These are phyloP conservation scores for Drosophila tropicalis DNA, from an alignment of 1,140 invertebrate species.

Conservation along the genomic window DNA sequence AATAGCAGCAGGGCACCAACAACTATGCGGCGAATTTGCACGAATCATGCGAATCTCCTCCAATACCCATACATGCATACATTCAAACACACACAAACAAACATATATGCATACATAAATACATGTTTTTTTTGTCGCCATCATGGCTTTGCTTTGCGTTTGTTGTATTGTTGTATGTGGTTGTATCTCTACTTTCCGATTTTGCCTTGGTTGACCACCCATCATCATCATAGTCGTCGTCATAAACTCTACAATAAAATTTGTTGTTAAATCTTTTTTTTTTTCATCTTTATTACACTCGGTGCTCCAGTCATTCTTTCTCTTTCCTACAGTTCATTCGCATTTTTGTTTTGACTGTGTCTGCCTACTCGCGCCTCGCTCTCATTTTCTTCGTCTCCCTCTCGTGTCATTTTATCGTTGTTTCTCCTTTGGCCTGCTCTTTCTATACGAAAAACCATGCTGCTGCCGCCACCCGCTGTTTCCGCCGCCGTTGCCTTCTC, in stretches of 20 bases:
- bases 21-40: conserved; percentile 81
- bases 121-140: conserved; percentile 71
- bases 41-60: conserved; percentile 77
- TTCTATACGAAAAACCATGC: conserved; percentile 70
- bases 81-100: conserved; percentile 3
- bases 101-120: conserved; percentile 59
- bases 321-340: conserved; percentile 53
- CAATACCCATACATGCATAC: conserved; percentile 49
- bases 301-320: conserved; percentile 26
- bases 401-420: conserved; percentile 25
- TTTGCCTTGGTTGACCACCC: conserved; percentile 24
- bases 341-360: conserved; percentile 74
- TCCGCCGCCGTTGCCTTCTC: conserved; percentile 44
- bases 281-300: conserved; percentile 1
- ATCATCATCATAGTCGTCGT: conserved; percentile 7
- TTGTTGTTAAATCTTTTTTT: conserved; percentile 24
- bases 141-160: conserved; percentile 41
- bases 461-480: conserved; percentile 33
- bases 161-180: conserved; percentile 10
- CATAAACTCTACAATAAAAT: conserved; percentile 8
- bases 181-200: conserved; percentile 46
- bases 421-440: conserved; percentile 56
- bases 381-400: background rate
- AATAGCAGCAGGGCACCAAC: conserved; percentile 63
- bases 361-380: conserved; percentile 29